Base-by-base conservation (phyloP, 2,113 vertebrate species). In the Scomber scombrus region DNA sequence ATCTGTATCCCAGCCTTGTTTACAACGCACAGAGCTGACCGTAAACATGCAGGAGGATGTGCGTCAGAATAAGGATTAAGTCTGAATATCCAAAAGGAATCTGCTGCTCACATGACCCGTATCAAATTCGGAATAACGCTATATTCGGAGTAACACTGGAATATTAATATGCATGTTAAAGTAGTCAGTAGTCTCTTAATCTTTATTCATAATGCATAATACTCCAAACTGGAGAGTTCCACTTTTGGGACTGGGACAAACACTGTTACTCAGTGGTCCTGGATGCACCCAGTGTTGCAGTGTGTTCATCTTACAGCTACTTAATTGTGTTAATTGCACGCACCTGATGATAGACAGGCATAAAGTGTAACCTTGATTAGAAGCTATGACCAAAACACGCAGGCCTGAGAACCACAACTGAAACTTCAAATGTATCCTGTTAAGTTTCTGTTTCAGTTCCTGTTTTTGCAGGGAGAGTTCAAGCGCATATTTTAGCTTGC, bases 391-490 rank as follows among this genome's bases (percentile, higher is more conserved):
- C 34, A 56, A 78, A 80, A 78, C 23, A 9, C 23, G 4, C 11
- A 67, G 11, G 15, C 23, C 29, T 68, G 62, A 84, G 78, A 89
- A 52, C 46, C 47, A 69, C 31, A 3, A 56, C 46, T 76, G 78
- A 69, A 81, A 71, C 61, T 69, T 11, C 0, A 7, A 6, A 52
- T 26, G 34, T 56, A 16, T n/a, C 7, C 14, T 15, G 1, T 34
- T 15, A 19, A 0, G 0, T 34, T 43, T 49, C 23, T 47, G 45
- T 84, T 45, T 80, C 64, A 61, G 29, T 78, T 87, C 72, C 74
- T 77, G 34, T 71, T 85, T 65, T 15, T 6, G 43, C 23, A 26
- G 23, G 23, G 2, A 26, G 23, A 50, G 13, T 68, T 75, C 5
- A 14, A 16, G 5, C 23, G 1, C 16, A 19, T 4, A 18, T 56